Evolutionary conservation across 1,140 invertebrate genomes (phyloP).

Genomic region (Zaprionus vittiger): DNA sequence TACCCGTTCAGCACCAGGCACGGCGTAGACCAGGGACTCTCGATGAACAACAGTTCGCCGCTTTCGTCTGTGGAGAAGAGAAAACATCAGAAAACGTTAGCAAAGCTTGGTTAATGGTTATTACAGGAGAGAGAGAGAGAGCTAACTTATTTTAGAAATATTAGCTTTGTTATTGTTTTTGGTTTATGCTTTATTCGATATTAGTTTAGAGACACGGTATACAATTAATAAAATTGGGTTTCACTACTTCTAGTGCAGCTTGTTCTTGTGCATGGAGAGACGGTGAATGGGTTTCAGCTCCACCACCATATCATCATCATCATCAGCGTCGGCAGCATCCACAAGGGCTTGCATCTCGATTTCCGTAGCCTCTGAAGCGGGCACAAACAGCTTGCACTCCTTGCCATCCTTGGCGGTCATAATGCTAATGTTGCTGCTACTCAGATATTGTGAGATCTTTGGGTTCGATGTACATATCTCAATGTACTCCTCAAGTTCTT

Average conservation of each 20-base stretch:
- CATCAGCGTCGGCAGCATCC: conserved; percentile 33
- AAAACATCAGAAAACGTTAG: conserved; percentile 27
- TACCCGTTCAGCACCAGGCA: conserved; percentile 78
- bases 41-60: conserved; percentile 72
- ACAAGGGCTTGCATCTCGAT: conserved; percentile 70
- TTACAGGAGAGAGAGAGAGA: too few relatives aligned
- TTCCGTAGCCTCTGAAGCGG: conserved; percentile 68
- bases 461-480: conserved; percentile 73
- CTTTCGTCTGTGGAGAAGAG: conserved; percentile 36
- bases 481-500: conserved; percentile 75
- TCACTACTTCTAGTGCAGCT: conserved; percentile 27
- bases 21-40: conserved; percentile 83
- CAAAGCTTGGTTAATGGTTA: neutral
- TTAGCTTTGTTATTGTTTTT: conserved; percentile 19
- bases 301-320: conserved; percentile 30
- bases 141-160: neutral
- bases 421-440: conserved; percentile 74
- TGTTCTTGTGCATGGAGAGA: conserved; percentile 34
- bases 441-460: conserved; percentile 72
- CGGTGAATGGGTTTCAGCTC: conserved; percentile 44
- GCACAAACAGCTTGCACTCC: conserved; percentile 73
- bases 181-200: conserved; percentile 45
- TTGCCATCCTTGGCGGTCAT: conserved; percentile 74
- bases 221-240: conserved; percentile 21
- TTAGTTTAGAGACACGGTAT: conserved; percentile 20